These are phyloP conservation scores for Mionectes macconnelli DNA, from an alignment of 2,113 vertebrate genomes.

Conservation along the genomic window DNA sequence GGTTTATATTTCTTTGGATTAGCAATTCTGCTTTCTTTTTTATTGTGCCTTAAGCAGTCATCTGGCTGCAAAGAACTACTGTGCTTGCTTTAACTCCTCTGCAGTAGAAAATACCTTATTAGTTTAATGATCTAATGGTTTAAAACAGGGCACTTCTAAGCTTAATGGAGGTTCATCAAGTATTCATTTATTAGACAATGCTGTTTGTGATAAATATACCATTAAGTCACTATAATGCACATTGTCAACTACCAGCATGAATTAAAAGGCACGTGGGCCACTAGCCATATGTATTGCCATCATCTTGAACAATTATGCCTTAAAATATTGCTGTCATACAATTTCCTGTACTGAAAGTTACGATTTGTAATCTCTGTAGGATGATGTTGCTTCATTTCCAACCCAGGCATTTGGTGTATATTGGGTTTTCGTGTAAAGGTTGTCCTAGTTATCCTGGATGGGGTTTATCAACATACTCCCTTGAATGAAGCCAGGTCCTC, in stretches of 20 bases:
- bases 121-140: conserved; percentile 49
- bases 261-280: not conserved
- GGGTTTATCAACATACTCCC: not conserved
- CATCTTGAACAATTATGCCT: not conserved
- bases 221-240: not conserved
- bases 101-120: conserved; percentile 45
- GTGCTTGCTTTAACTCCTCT: conserved; percentile 31
- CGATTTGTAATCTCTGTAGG: not conserved
- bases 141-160: conserved; percentile 2
- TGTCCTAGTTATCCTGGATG: not conserved
- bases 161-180: conserved; percentile 23
- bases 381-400: not conserved
- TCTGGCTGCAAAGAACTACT: conserved; percentile 37
- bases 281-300: not conserved
- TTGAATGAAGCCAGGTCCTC: not conserved
- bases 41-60: conserved; percentile 20
- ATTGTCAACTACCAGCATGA: not conserved
- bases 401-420: not conserved
- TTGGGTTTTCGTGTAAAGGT: not conserved
- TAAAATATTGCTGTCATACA: not conserved
- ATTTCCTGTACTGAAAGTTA: not conserved
- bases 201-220: conserved; percentile 5
- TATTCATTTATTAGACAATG: conserved; percentile 2
- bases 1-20: conserved; percentile 1
- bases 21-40: conserved; percentile 8